phyloP scores from a whole-genome alignment of 2,797 vertebrate genomes.

The Acipenser oxyrinchus region DNA sequence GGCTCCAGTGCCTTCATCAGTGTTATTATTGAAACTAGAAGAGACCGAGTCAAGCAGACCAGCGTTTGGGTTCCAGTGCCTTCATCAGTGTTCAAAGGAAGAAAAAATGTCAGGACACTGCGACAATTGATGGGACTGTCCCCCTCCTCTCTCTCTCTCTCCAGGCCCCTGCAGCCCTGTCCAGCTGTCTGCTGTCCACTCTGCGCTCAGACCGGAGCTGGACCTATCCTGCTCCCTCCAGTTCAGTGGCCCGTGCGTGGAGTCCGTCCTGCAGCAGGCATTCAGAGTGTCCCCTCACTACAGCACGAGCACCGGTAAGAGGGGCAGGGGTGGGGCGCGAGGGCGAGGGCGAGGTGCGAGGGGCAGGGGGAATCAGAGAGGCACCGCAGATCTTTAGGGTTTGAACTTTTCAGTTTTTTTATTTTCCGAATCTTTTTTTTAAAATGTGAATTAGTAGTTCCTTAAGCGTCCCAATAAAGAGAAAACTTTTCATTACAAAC shows the following conservation, averaged over 20 bases:
- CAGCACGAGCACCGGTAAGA: conserved; percentile 36
- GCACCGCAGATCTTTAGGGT: background rate
- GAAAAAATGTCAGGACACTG: background rate
- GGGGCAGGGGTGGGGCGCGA: background rate
- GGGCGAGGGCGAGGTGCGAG: too few relatives aligned
- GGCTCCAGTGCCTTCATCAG: too few relatives aligned
- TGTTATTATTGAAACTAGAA: too few relatives aligned
- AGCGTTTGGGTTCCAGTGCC: too few relatives aligned
- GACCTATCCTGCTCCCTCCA: conserved; percentile 47
- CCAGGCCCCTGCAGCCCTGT: conserved; percentile 18
- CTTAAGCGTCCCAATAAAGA: too few relatives aligned
- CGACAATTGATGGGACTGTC: background rate
- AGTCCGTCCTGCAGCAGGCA: conserved; percentile 42
- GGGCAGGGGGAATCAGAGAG: too few relatives aligned
- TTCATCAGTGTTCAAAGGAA: too few relatives aligned
- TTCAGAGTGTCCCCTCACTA: conserved; percentile 41
- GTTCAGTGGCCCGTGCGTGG: conserved; percentile 50
- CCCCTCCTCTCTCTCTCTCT: conserved; percentile 17
- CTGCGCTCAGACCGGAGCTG: conserved; percentile 43
- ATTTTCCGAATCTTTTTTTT: too few relatives aligned
- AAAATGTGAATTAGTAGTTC: too few relatives aligned
- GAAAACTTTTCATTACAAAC: too few relatives aligned
- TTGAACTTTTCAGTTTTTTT: background rate
- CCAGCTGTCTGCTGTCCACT: conserved; percentile 19
- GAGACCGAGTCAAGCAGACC: too few relatives aligned